Evolutionary conservation across 2,797 vertebrate genomes (phyloP).

Genomic region (Carapus acus): DNA sequence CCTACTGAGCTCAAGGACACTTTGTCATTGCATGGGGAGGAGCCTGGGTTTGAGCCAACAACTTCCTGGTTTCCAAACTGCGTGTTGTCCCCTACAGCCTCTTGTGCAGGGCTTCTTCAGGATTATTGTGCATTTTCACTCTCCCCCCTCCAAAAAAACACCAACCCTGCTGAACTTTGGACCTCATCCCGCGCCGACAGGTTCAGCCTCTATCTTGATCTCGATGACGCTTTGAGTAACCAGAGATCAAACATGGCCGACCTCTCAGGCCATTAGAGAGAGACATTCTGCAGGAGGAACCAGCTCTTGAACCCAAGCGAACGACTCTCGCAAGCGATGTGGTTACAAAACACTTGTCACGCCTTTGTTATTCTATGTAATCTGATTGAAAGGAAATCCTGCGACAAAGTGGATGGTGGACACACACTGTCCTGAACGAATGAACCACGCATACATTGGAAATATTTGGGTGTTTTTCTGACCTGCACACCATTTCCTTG

Average conservation of each 20-base stretch:
- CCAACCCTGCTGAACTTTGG: slow-evolving; percentile 6
- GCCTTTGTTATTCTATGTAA: slow-evolving; percentile 52
- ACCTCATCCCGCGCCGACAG: background rate
- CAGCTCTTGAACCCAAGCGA: slow-evolving; percentile 39
- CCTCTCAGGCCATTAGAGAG: slow-evolving; percentile 23
- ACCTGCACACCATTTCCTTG: slow-evolving; percentile 47
- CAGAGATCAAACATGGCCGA: slow-evolving; percentile 39
- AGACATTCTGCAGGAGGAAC: slow-evolving; percentile 17
- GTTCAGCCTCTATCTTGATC: slow-evolving; percentile 19
- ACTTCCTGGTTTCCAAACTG: no score
- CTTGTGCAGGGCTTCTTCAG: no score
- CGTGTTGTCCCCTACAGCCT: no score
- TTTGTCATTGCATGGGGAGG: no score
- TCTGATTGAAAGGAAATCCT: slow-evolving; percentile 60
- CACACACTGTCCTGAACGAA: slow-evolving; percentile 27
- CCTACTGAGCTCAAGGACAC: no score
- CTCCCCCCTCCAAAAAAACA: background rate
- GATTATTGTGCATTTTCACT: background rate
- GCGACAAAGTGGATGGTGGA: slow-evolving; percentile 45
- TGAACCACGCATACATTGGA: slow-evolving; percentile 25
- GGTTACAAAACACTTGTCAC: slow-evolving; percentile 62
- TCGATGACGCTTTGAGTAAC: slow-evolving; percentile 26
- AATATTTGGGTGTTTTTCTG: slow-evolving; percentile 48
- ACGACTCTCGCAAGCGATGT: slow-evolving; percentile 38
- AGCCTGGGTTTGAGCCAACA: no score